These are phyloP conservation scores for Pelobates fuscus DNA, from an alignment of 2,113 vertebrate species.

Conservation along the genomic window DNA sequence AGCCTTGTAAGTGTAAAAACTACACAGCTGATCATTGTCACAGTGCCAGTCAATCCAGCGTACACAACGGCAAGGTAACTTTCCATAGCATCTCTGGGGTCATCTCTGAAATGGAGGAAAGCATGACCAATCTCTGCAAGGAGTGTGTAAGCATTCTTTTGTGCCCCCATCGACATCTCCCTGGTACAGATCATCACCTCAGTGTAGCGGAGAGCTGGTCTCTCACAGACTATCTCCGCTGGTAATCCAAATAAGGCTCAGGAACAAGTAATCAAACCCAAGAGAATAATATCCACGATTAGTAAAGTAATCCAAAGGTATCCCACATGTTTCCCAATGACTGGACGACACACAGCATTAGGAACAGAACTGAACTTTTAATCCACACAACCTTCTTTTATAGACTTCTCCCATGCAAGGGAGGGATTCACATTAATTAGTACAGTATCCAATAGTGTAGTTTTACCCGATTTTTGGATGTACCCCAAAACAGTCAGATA, in stretches of 20 bases:
- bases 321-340: conserved; percentile 89
- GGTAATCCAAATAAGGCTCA: conserved; percentile 93
- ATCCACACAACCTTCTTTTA: no score
- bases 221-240: conserved; percentile 77
- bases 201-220: conserved; percentile 81
- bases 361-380: no score
- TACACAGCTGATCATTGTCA: conserved; percentile 92
- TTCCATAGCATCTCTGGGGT: conserved; percentile 78
- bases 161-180: conserved; percentile 86
- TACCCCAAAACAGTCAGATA: no score
- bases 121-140: conserved; percentile 89
- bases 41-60: conserved; percentile 81
- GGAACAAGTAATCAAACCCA: conserved; percentile 83
- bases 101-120: conserved; percentile 81
- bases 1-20: conserved; percentile 87
- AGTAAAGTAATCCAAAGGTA: conserved; percentile 80
- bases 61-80: conserved; percentile 83
- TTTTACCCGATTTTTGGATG: no score
- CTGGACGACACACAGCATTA: no score
- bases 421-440: no score
- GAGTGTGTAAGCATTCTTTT: conserved; percentile 84
- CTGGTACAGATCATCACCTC: conserved; percentile 98
- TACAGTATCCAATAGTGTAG: no score
- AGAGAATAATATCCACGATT: no score
- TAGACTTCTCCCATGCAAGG: no score